Evolutionary conservation across 2,797 vertebrate species (phyloP).

Genomic region (Melanotaenia trifasciata): DNA sequence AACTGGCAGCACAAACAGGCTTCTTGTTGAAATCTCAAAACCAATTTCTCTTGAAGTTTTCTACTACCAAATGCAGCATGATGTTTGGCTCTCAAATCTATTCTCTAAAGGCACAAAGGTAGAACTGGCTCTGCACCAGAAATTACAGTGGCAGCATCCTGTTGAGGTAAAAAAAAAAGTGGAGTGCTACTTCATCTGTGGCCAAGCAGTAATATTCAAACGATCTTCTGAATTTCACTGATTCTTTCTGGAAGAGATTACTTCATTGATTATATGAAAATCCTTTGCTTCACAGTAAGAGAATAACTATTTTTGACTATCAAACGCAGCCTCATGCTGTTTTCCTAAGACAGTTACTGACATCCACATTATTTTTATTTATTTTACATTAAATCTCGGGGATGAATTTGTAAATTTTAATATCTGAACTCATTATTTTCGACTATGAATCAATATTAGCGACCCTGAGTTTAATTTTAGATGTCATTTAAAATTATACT

Average conservation of each 20-base stretch:
- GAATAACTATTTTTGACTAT: too few relatives aligned
- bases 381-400: not conserved
- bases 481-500: not conserved
- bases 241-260: not conserved
- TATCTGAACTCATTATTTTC: not conserved
- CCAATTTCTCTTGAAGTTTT: not conserved
- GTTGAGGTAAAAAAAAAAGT: not conserved
- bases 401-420: not conserved
- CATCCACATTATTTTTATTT: too few relatives aligned
- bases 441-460: not conserved
- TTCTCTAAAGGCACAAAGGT: not conserved
- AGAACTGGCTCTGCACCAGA: not conserved
- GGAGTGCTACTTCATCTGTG: not conserved
- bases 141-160: not conserved
- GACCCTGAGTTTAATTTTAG: not conserved
- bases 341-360: too few relatives aligned
- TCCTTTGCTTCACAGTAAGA: too few relatives aligned
- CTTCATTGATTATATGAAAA: not conserved
- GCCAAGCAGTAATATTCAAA: not conserved
- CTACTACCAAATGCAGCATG: not conserved
- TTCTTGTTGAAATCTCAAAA: slow-evolving; percentile 1
- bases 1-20: not conserved
- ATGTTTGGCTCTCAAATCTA: not conserved
- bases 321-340: too few relatives aligned
- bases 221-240: not conserved